These are phyloP conservation scores for Mesitornis unicolor DNA, from an alignment of 2,113 vertebrate genomes.

Conservation along the genomic window DNA sequence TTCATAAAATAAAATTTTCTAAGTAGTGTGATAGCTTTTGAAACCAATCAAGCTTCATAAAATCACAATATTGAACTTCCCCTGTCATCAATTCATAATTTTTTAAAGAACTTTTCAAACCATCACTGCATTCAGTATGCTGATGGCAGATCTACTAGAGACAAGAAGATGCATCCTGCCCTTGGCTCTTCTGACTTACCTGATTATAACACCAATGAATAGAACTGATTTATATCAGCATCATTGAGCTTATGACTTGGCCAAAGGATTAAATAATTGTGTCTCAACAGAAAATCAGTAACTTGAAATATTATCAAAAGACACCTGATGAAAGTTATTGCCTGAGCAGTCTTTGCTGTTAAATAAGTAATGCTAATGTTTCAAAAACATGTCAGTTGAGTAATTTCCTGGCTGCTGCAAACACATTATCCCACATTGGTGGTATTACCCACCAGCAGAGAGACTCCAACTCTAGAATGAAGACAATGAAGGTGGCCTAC, in stretches of 20 bases:
- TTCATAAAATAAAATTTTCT: not conserved
- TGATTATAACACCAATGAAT: not conserved
- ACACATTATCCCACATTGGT: not conserved
- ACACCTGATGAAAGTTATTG: not conserved
- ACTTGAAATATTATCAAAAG: not conserved
- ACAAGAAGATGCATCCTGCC: not conserved
- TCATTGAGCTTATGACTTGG: not conserved
- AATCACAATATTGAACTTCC: not conserved
- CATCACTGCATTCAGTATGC: not conserved
- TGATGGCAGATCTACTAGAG: not conserved
- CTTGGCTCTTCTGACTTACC: not conserved
- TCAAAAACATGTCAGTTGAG: not conserved
- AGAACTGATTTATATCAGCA: not conserved
- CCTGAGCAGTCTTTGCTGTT: not conserved
- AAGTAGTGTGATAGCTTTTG: not conserved
- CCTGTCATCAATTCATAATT: not conserved
- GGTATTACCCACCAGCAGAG: not conserved
- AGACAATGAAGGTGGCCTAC: not conserved
- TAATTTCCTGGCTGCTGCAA: not conserved
- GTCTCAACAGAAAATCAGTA: not conserved
- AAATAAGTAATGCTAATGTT: not conserved
- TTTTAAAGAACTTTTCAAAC: not conserved
- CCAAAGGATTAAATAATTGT: not conserved
- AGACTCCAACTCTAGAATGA: not conserved
- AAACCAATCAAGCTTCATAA: not conserved